Conservation (phyloP, 2,797 vertebrate genomes). For the Chelidonichthys spinosus region DNA sequence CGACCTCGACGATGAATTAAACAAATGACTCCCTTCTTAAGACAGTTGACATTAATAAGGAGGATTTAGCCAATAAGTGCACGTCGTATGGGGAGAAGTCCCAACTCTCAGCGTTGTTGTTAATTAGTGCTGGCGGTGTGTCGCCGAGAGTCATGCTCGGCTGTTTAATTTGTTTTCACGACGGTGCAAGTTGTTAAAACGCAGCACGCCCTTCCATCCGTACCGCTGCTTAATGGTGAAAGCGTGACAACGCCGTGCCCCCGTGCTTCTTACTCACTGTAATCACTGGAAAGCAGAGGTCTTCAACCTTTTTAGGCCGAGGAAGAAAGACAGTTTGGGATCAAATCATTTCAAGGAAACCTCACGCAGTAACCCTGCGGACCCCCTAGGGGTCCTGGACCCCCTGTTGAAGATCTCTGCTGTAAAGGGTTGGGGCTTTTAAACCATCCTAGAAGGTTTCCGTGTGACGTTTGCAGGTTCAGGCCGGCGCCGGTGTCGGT, state of each 20-base stretch:
- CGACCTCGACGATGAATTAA: slow-evolving; percentile 40
- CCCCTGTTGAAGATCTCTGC: no score
- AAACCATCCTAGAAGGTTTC: background rate
- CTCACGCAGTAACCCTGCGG: no score
- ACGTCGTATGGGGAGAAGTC: slow-evolving; percentile 39
- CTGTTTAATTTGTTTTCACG: slow-evolving; percentile 23
- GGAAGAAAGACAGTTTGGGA: no score
- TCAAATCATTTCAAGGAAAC: no score
- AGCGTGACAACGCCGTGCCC: background rate
- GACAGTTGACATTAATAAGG: slow-evolving; percentile 41
- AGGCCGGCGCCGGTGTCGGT: background rate
- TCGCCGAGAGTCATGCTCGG: slow-evolving; percentile 1
- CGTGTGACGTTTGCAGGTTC: background rate
- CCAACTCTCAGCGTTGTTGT: slow-evolving; percentile 28
- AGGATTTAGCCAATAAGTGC: slow-evolving; percentile 39
- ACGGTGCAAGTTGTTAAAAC: slow-evolving; percentile 46
- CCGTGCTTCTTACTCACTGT: slow-evolving; percentile 23
- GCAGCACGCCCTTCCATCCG: slow-evolving; percentile 38
- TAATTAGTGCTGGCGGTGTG: slow-evolving; percentile 45
- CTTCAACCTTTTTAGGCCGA: no score
- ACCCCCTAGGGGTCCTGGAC: no score
- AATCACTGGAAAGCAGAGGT: slow-evolving; percentile 27
- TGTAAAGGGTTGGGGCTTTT: no score
- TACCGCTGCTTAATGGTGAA: slow-evolving; percentile 39
- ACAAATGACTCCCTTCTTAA: slow-evolving; percentile 45